phyloP scores from a whole-genome alignment of 2,888 invertebrate genomes.

The Acanthosepion esculentum region DNA sequence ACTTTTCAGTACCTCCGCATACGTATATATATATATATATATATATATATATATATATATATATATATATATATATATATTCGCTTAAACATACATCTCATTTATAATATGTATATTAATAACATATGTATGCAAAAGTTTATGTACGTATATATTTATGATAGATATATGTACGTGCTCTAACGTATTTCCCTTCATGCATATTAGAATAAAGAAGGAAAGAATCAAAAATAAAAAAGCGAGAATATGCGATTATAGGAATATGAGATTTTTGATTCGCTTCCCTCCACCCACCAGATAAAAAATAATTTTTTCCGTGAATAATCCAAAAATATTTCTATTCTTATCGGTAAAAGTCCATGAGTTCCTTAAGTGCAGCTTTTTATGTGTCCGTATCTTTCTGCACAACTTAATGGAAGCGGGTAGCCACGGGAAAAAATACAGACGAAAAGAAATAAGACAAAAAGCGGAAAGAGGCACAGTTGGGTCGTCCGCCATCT shows the following conservation, averaged over 20 bases:
- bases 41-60: not conserved
- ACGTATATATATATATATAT: not conserved
- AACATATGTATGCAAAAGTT: too few species aligned
- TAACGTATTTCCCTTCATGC: not conserved
- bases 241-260: not conserved
- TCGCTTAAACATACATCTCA: not conserved
- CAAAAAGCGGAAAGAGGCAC: not conserved
- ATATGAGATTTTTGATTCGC: not conserved
- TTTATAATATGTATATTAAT: not conserved
- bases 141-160: too few species aligned
- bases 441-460: not conserved
- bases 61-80: not conserved
- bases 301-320: not conserved
- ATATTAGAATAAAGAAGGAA: not conserved
- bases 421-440: not conserved
- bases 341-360: slow-evolving; percentile 15
- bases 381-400: not conserved
- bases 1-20: not conserved
- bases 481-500: not conserved
- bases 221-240: not conserved
- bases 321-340: not conserved
- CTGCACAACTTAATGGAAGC: not conserved
- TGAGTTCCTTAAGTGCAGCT: slow-evolving; percentile 4
- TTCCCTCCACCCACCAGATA: not conserved
- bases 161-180: too few species aligned